Percentiles rank a stretch among this genome's conserved stretches.
phyloP scores from a whole-genome alignment of 2,113 vertebrate species.

The Mandrillus leucophaeus region DNA sequence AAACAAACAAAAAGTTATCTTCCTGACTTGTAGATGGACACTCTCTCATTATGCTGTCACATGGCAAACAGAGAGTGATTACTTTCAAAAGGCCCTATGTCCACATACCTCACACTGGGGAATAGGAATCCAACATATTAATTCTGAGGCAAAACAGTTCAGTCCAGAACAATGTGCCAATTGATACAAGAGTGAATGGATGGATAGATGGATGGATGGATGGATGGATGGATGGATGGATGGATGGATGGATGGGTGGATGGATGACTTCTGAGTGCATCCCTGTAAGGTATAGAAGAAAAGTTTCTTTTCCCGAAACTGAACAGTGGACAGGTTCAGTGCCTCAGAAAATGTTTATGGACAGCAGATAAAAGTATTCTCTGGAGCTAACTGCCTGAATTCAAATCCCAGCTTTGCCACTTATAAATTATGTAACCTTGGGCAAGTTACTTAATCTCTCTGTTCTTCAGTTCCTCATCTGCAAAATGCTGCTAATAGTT shows the following conservation, averaged over 20 bases:
- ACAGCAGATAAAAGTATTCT: not conserved
- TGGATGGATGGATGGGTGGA: not conserved
- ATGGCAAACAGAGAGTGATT: not conserved
- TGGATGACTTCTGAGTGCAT: not conserved
- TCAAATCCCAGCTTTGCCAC: not conserved
- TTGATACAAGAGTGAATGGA: not conserved
- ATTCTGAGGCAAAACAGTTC: not conserved
- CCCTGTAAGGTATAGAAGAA: not conserved
- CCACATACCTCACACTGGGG: not conserved
- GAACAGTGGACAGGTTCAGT: not conserved
- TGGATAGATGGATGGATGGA: not conserved
- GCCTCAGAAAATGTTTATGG: not conserved
- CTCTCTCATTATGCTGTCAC: not conserved
- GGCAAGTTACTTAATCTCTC: not conserved
- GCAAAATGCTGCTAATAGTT: not conserved
- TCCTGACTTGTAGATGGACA: not conserved
- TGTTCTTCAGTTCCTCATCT: not conserved
- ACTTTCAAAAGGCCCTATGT: not conserved
- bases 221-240: not conserved
- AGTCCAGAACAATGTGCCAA: not conserved
- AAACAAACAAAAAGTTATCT: too few relatives aligned
- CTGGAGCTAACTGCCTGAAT: not conserved
- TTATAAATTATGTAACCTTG: not conserved
- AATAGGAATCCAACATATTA: not conserved
- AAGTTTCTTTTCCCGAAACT: not conserved